phyloP scores from a whole-genome alignment of 2,888 invertebrate species.

The Clitarchus hookeri region DNA sequence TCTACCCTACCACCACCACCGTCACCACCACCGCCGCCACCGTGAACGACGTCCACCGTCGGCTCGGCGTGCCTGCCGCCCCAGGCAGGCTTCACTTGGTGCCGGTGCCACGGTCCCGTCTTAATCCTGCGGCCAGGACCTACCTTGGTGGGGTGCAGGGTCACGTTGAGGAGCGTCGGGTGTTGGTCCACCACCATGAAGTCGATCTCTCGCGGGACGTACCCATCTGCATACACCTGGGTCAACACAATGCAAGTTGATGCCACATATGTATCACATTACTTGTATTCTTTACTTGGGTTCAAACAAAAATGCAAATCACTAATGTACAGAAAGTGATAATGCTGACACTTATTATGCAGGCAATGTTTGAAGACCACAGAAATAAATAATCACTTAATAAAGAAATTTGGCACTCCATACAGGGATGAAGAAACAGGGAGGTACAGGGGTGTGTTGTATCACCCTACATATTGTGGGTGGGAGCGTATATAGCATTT shows the following conservation, averaged over 20 bases:
- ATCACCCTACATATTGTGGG: too few species aligned
- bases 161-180: constrained; percentile 83
- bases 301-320: too few species aligned
- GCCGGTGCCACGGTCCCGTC: constrained; percentile 29
- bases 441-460: too few species aligned
- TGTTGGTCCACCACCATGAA: constrained; percentile 85
- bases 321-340: too few species aligned
- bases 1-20: constrained; percentile 28
- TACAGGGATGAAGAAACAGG: too few species aligned
- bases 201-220: constrained; percentile 79
- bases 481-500: too few species aligned
- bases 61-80: not conserved
- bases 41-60: not conserved
- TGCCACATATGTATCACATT: not conserved
- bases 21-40: constrained; percentile 34
- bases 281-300: too few species aligned
- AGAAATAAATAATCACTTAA: too few species aligned
- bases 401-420: too few species aligned
- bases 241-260: constrained; percentile 33
- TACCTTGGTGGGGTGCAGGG: constrained; percentile 79
- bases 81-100: constrained; percentile 23
- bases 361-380: too few species aligned
- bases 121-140: constrained; percentile 47
- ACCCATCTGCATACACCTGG: constrained; percentile 84
- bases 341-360: too few species aligned